Percentiles rank a stretch among this genome's conserved stretches.
These are phyloP conservation scores for Frieseomelitta varia DNA, from an alignment of 1,140 invertebrate species.

Conservation along the genomic window DNA sequence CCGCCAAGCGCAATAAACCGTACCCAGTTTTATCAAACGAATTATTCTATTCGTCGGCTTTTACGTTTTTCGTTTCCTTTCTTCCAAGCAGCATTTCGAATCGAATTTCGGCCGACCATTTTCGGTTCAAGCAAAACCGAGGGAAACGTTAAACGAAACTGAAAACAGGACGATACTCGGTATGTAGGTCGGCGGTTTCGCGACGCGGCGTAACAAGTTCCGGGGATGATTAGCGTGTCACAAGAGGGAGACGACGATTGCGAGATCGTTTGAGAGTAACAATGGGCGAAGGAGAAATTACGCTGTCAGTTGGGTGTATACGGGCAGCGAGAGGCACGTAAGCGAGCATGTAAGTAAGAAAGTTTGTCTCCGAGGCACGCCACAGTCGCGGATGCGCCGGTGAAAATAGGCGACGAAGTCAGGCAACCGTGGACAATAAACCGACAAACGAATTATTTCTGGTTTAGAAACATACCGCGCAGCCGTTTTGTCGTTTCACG, in stretches of 20 bases:
- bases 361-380: background rate
- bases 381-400: background rate
- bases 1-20: background rate
- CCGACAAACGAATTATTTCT: background rate
- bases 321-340: conserved; percentile 31
- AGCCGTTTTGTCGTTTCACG: background rate
- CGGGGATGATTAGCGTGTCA: conserved; percentile 67
- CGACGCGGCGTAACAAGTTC: conserved; percentile 53
- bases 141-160: background rate
- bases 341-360: conserved; percentile 32
- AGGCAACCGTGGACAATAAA: background rate
- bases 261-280: conserved; percentile 65
- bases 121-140: background rate
- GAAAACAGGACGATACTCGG: conserved; percentile 9
- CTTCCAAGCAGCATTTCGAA: background rate
- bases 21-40: background rate
- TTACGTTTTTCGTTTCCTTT: too few species aligned
- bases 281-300: conserved; percentile 67
- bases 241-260: conserved; percentile 60
- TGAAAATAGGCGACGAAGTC: background rate
- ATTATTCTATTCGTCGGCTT: background rate
- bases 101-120: background rate
- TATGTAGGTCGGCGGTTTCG: conserved; percentile 54
- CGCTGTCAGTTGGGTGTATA: conserved; percentile 50
- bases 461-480: background rate